A percentile compares a stretch with the other conserved stretches of the same genome.
Evolutionary conservation across 2,888 invertebrate genomes (phyloP).

Genomic region (Lithophane semibrunnea): DNA sequence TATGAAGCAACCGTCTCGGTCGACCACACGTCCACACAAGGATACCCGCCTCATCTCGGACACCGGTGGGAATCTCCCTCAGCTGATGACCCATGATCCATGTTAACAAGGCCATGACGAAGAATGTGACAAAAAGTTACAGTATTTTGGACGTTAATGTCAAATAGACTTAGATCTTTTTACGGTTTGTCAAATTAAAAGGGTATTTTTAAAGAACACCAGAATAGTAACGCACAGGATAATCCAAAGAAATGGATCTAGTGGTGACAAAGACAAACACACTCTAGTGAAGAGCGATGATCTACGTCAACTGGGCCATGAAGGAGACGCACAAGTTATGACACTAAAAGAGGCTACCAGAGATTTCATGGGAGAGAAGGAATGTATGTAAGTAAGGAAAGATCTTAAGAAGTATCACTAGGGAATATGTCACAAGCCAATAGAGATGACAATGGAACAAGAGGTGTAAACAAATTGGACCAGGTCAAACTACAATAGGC

Average conservation of each 20-base stretch:
- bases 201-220: background rate
- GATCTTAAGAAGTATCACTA: background rate
- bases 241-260: background rate
- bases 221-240: background rate
- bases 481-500: constrained; percentile 22
- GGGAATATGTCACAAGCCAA: background rate
- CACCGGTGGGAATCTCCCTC: constrained; percentile 56
- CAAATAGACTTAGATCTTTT: background rate
- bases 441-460: constrained; percentile 16
- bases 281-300: background rate
- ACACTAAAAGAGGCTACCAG: background rate
- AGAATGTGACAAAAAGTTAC: constrained; percentile 27
- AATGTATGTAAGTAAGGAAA: background rate
- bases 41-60: constrained; percentile 50
- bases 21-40: constrained; percentile 45
- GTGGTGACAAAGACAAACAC: background rate
- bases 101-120: constrained; percentile 40
- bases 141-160: background rate
- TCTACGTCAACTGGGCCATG: background rate
- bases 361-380: background rate
- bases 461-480: constrained; percentile 8
- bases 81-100: constrained; percentile 49
- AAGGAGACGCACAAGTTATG: background rate
- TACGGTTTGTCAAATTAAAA: background rate
- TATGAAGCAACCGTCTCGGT: constrained; percentile 39